These are phyloP conservation scores for Asobara japonica DNA, from an alignment of 1,140 invertebrate species.

Conservation along the genomic window DNA sequence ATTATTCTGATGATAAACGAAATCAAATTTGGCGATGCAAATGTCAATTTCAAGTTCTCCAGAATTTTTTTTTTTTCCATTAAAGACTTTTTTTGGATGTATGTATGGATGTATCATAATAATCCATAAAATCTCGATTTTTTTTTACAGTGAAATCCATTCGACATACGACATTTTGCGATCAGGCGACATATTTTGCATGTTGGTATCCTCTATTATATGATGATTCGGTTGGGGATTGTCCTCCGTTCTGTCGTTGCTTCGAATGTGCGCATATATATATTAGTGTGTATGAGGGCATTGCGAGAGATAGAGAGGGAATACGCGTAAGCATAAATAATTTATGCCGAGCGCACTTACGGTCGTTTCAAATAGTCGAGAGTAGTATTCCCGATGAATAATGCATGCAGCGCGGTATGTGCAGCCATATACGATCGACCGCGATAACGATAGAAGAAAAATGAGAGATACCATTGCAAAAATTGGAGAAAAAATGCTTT, in stretches of 20 bases:
- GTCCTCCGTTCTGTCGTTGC: background rate
- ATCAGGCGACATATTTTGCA: background rate
- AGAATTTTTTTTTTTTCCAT: no score
- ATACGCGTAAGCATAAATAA: slow-evolving; percentile 26
- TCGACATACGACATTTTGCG: background rate
- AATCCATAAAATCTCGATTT: no score
- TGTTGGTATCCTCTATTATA: background rate
- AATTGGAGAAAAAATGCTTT: background rate
- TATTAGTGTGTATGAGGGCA: background rate
- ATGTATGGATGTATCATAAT: no score
- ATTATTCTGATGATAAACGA: no score
- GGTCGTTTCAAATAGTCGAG: slow-evolving; percentile 40
- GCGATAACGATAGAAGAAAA: background rate
- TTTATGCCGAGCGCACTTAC: slow-evolving; percentile 34
- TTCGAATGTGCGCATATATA: background rate
- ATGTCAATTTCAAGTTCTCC: no score
- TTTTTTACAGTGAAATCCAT: background rate
- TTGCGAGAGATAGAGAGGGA: background rate
- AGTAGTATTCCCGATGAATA: slow-evolving; percentile 36
- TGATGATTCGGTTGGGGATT: background rate
- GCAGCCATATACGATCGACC: slow-evolving; percentile 36
- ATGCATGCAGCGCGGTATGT: slow-evolving; percentile 38
- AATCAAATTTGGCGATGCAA: no score
- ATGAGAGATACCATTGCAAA: background rate
- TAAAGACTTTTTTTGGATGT: no score